Evolutionary conservation across 2,113 vertebrate species (phyloP), one percentile per base, ranked within the genome.

Genomic region (Eubucco bourcierii): DNA sequence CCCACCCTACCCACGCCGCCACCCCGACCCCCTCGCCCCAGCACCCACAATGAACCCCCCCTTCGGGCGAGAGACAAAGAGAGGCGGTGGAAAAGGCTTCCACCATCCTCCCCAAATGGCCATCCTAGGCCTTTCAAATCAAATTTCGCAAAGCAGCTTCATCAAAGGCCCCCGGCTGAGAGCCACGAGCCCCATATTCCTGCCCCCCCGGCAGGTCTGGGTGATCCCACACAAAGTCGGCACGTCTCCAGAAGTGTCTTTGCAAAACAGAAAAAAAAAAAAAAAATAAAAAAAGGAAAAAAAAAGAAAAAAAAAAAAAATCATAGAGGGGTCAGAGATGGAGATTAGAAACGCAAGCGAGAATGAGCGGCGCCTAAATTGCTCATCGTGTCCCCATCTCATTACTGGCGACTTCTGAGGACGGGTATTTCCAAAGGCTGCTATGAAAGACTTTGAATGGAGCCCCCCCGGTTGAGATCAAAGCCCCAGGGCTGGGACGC

Each of bases 351-450:
- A 24, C 15, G 5, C 76, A 23, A 90, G 89, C 66, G 10, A 92
- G 90, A 96, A 93, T 83, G 95, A 59, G 89, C 94, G 29, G 88
- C 93, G 94, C 97, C 96, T 96, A 96, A 97, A 97, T 97, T 95
- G 97, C 97, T 98, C 97, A 95, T 97, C 96, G 96, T 94, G 85
- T 95, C 96, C 96, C 98, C 98, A 98, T 98, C 98, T 97, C 98
- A 98, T 98, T 98, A 98, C 95, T 97, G 79, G 97, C 95, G 98
- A 98, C 98, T 98, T 98, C 97, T 97, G 97, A 98, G 95, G 96
- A 98, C 96, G 94, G 96, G 95, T 97, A 96, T 96, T 95, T 97
- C 97, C 97, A 97, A 97, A 97, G 96, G 97, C 97, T 90, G 97
- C 95, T 88, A 97, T 97, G 96, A 97, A 97, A 96, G 96, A 96